phyloP scores from a whole-genome alignment of 2,113 vertebrate genomes.

The Blennius ocellaris region DNA sequence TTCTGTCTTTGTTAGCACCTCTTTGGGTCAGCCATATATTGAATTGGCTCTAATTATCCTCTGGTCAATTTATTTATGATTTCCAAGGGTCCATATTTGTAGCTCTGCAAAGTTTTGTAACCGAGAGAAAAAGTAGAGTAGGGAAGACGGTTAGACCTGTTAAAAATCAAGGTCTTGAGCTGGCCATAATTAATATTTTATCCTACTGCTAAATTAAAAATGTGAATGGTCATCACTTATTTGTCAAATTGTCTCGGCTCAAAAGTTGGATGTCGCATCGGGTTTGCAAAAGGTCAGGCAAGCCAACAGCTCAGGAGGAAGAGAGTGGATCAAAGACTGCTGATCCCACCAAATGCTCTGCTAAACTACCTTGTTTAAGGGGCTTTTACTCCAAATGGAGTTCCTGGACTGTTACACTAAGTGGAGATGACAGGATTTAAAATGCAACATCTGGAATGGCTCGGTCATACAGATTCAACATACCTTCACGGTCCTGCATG shows the following conservation, averaged over 20 bases:
- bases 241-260: constrained; percentile 80
- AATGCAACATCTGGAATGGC: constrained; percentile 78
- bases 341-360: constrained; percentile 68
- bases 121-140: constrained; percentile 17
- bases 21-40: neutral
- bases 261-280: constrained; percentile 77
- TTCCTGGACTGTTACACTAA: constrained; percentile 68
- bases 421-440: constrained; percentile 77
- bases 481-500: constrained; percentile 56
- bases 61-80: neutral
- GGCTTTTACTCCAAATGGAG: constrained; percentile 74
- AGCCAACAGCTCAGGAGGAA: constrained; percentile 42
- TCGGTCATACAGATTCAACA: constrained; percentile 65
- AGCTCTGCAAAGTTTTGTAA: neutral
- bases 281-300: constrained; percentile 76
- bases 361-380: constrained; percentile 71
- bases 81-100: neutral
- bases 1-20: neutral
- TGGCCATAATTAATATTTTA: constrained; percentile 82
- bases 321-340: constrained; percentile 71
- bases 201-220: constrained; percentile 84
- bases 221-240: constrained; percentile 85
- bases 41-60: constrained; percentile 3
- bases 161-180: constrained; percentile 76
- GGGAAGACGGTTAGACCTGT: constrained; percentile 42